Conservation (phyloP, 2,113 vertebrate species). For the Columbina picui region DNA sequence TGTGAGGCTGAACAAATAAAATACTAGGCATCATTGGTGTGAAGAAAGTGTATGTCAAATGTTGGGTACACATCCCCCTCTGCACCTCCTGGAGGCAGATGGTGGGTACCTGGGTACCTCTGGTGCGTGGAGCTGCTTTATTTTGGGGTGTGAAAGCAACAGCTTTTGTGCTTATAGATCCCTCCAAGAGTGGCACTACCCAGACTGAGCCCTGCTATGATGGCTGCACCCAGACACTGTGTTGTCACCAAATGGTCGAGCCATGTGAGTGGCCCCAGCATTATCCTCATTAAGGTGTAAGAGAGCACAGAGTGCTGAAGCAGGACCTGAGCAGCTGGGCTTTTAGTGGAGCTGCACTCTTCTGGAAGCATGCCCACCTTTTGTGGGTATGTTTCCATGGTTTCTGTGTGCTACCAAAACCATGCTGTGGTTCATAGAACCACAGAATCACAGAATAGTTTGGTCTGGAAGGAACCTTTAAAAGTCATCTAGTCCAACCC, state of each 20-base stretch:
- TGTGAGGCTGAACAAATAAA: not conserved
- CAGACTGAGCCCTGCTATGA: not conserved
- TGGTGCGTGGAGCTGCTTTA: not conserved
- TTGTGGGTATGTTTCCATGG: not conserved
- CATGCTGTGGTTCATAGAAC: not conserved
- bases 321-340: not conserved
- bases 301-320: not conserved
- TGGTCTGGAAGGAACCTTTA: not conserved
- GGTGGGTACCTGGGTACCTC: rapidly evolving
- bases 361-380: not conserved
- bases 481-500: too few relatives aligned
- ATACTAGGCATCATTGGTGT: rapidly evolving
- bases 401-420: not conserved
- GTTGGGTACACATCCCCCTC: not conserved
- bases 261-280: rapidly evolving
- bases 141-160: not conserved
- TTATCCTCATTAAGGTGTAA: not conserved
- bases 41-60: not conserved
- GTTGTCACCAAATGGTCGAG: rapidly evolving
- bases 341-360: not conserved
- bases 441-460: not conserved
- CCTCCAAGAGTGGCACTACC: not conserved
- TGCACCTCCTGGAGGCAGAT: not conserved
- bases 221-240: not conserved
- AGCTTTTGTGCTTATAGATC: not conserved